These are phyloP conservation scores for Eidolon helvum DNA, from an alignment of 2,113 vertebrate genomes.

Conservation along the genomic window DNA sequence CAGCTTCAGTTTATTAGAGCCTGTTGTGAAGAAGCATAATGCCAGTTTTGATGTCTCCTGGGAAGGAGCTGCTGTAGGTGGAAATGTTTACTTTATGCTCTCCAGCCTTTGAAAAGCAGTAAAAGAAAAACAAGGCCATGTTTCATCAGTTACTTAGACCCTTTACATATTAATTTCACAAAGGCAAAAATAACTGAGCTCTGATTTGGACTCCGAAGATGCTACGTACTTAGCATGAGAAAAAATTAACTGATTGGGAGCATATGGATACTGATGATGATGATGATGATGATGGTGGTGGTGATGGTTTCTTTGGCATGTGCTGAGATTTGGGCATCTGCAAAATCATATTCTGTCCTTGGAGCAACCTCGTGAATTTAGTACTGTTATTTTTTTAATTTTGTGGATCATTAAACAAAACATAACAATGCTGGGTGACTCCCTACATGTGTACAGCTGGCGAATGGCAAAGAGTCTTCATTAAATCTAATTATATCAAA, in stretches of 20 bases:
- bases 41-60: not conserved
- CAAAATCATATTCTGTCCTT: not conserved
- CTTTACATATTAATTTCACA: not conserved
- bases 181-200: not conserved
- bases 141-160: not conserved
- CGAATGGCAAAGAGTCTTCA: not conserved
- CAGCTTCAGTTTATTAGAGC: not conserved
- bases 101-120: not conserved
- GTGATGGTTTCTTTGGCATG: not conserved
- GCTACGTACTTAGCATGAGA: not conserved
- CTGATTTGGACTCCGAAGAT: not conserved
- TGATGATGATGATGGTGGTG: fast-evolving
- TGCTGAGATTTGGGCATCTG: not conserved
- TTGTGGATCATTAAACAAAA: constrained; percentile 47
- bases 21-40: not conserved
- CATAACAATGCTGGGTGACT: not conserved
- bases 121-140: not conserved
- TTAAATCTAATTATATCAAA: constrained; percentile 6
- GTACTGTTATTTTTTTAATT: constrained; percentile 30
- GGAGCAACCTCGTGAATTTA: not conserved
- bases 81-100: not conserved
- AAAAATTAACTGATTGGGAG: not conserved
- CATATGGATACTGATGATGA: not conserved
- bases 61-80: not conserved
- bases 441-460: not conserved